Evolutionary conservation across 2,888 invertebrate genomes (phyloP), one percentile per base, ranked within the genome.

Genomic region (Oithona nana): DNA sequence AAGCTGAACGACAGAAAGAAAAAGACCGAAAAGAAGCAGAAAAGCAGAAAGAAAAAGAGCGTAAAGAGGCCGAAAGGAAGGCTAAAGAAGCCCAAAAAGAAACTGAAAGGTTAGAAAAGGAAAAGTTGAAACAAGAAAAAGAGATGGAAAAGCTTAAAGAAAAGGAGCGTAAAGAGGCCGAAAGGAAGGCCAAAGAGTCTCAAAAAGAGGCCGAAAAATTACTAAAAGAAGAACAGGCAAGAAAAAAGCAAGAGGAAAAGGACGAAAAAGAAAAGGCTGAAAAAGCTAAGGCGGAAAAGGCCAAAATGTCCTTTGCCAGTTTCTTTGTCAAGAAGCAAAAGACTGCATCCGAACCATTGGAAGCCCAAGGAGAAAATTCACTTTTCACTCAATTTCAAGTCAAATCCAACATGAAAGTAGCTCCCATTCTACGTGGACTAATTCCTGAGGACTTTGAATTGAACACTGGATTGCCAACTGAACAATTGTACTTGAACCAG

Each of bases 31-130:
- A 59, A 26, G 49, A 59, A 28, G 59, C 24, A 26, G 49, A 50
- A 28, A 48, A 50, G 49, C n/a, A 30, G 20, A 29, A 59, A 50
- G 50, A 50, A 2, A 24, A 28, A 20, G n/a, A 26, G 29, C 26
- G 50, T 26, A 59, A 59, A 28, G 49, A 50, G 8, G 13, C 16
- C 1, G 28, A 24, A 1, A 59, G 31, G 29, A 54, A 62, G 50
- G 59, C 49, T 50, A 59, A 59, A 20, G 59, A 59, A 50, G 48
- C 22, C 2, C n/a, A 28, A 26, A 59, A 61, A 29, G 62, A 62
- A 31, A 16, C 24, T 11, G 60, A 60, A 28, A 20, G 60, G 16
- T 24, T 60, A 24, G 60, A 60, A 24, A 60, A 60, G 51, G 60
- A 60, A 22, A 31, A 24, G 3, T 29, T 39, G 31, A 55, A 55